Percentiles rank a stretch among this genome's conserved stretches.
These are phyloP conservation scores for Plebejus argus DNA, from an alignment of 2,888 invertebrate genomes.

Conservation along the genomic window DNA sequence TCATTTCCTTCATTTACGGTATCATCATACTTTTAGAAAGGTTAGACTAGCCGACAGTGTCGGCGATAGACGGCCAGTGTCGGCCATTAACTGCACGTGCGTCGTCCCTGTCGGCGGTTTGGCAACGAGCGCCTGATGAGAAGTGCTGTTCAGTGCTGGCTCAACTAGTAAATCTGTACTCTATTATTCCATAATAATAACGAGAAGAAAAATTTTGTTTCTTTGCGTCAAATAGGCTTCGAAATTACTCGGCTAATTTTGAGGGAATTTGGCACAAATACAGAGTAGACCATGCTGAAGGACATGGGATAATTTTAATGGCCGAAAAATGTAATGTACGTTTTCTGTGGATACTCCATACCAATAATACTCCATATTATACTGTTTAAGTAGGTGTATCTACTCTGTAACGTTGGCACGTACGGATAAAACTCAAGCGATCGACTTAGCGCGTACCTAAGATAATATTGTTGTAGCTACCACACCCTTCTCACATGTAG, in stretches of 20 bases:
- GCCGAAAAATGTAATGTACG: no score
- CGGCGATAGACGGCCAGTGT: not conserved
- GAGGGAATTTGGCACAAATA: no score
- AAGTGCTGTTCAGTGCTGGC: not conserved
- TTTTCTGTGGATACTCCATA: no score
- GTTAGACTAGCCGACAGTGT: not conserved
- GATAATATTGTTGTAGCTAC: not conserved
- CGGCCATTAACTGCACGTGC: not conserved
- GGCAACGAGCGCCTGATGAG: not conserved
- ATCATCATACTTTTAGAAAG: not conserved
- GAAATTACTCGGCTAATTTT: no score
- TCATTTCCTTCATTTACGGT: not conserved
- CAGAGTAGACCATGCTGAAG: no score
- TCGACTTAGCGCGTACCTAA: slow-evolving; percentile 5
- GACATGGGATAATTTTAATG: no score
- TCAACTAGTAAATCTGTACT: no score
- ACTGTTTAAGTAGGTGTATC: not conserved
- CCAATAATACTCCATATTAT: not conserved
- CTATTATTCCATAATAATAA: no score
- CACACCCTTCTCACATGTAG: not conserved
- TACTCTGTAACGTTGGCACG: not conserved
- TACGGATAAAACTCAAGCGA: not conserved
- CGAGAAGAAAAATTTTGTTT: no score
- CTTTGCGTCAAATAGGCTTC: no score
- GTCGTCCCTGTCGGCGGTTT: not conserved